Base-by-base conservation (phyloP, 2,888 invertebrate genomes). In the Dendrolimus pini region DNA sequence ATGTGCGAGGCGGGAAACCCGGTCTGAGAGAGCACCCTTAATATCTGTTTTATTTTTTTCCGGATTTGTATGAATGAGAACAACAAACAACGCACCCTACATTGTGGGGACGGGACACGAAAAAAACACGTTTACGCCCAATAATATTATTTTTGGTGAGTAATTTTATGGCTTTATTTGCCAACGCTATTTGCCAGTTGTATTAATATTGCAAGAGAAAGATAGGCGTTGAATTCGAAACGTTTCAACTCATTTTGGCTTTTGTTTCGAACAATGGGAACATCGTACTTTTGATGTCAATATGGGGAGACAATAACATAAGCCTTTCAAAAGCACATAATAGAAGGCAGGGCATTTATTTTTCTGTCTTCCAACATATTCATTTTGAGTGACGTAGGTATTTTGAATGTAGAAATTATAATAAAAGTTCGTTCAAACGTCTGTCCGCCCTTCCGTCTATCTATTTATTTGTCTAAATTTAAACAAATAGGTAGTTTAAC, bases 21-120 rank as follows among this genome's bases (percentile, higher is more conserved):
- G 76, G 75, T 72, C 78, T 74, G 73, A 70, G 75, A 79, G 80
- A 78, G 77, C 69, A 73, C 75, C 78, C 78, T 74, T 80, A 87
- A 88, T 88, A 86, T 88, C 86, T 85, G 84, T 82, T 85, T 87
- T 89, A 88, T 89, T 89, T 88, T n/a, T 86, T 88, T 85, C 89
- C 88, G 89, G 87, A 89, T 88, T 87, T 84, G 82, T 88, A 80
- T 82, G 81, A 82, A 80, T 67, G 76, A 74, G 82, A 74, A 81
- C 81, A 82, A 86, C 85, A 86, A 85, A 85, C 83, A 83, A 70
- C 74, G 70, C 65, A 68, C 71, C 74, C 74, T 75, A 80, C 53
- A 82, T 85, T 85, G 82, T 83, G 68, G 75, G 72, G 64, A 75
- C 72, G 65, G 64, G 68, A 75, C 74, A 69, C 69, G 72, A 75